Evolutionary conservation across 1,140 invertebrate genomes (phyloP), one percentile per base, ranked within the genome.

Genomic region (Sipha flava): DNA sequence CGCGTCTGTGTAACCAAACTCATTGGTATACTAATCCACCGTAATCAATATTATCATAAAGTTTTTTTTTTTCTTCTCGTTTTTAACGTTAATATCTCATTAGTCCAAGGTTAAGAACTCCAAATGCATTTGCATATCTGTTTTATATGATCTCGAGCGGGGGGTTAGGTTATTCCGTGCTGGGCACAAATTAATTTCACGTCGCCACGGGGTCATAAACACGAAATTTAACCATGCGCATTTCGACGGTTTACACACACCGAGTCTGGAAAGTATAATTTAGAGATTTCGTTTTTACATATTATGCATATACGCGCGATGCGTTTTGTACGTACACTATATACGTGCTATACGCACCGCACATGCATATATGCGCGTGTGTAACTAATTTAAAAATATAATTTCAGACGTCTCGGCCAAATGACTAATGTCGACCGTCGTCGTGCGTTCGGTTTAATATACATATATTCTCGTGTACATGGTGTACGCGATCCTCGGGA

Each of bases 141-240:
- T 77, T 77, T 77, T 40, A 43, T 40, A 59, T 43, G 49, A 77
- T 77, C 73, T 47, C n/a, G 6, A 18, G 43, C 10, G 43, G 7
- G 66, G 26, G 66, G n/a, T n/a, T n/a, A n/a, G n/a, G n/a, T n/a
- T 45, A 70, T 43, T 66, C 37, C 37, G 66, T 26, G 66, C 31
- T 45, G 73, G 34, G 12, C 73, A 77, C 73, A 54, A 77, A 77
- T 77, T 77, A 77, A 77, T 77, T 37, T 77, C 52, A 77, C 73
- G 73, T 77, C 73, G 73, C 73, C 73, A 77, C 49, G 73, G 73
- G 73, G 73, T 77, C 73, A 77, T 77, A 73, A 73, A 54, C 49
- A 77, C 73, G 34, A 70, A 70, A 70, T 70, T 70, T 70, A 70
- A 70, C 47, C 73, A 77, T 47, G 52, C 52, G 34, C 52, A 59